Evolutionary conservation across 53 echinoderm and acorn worm species (phyloP).

Genomic region (Temnopleurus reevesii): DNA sequence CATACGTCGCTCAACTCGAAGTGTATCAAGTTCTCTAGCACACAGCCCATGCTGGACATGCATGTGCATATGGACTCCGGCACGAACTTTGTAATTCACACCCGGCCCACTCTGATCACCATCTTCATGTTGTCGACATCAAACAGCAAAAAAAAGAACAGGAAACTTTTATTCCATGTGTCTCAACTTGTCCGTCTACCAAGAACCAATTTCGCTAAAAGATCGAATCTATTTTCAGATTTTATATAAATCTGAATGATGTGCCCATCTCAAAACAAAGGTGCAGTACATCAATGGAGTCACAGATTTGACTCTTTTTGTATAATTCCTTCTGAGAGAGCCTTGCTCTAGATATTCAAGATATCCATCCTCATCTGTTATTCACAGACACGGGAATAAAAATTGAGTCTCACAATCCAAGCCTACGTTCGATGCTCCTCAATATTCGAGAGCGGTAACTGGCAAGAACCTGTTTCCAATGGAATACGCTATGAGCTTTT

Average conservation of each 20-base stretch:
- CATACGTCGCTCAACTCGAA: neutral
- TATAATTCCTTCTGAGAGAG: neutral
- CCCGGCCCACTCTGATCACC: neutral
- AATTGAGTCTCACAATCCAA: constrained; percentile 5
- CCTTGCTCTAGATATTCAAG: constrained; percentile 25
- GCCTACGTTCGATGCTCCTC: neutral
- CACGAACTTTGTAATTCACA: constrained; percentile 45
- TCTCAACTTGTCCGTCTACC: neutral
- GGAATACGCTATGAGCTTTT: constrained; percentile 17
- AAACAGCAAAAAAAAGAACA: neutral
- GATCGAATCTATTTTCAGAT: constrained; percentile 15
- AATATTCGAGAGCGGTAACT: neutral
- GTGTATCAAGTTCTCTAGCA: constrained; percentile 30
- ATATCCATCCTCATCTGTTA: constrained; percentile 9
- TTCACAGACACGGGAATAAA: constrained; percentile 25
- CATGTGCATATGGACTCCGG: constrained; percentile 25
- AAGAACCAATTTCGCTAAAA: neutral
- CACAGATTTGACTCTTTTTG: neutral
- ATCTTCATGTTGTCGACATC: constrained; percentile 1
- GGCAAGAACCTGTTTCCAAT: constrained; percentile 3
- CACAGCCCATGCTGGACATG: neutral
- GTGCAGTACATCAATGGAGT: neutral
- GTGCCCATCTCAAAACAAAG: neutral
- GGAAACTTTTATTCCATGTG: constrained; percentile 10
- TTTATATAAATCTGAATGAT: neutral